A percentile compares a stretch with the other conserved stretches of the same genome.
phyloP scores from a whole-genome alignment of 2,797 vertebrate species.

The Anisognathus igniventris region DNA sequence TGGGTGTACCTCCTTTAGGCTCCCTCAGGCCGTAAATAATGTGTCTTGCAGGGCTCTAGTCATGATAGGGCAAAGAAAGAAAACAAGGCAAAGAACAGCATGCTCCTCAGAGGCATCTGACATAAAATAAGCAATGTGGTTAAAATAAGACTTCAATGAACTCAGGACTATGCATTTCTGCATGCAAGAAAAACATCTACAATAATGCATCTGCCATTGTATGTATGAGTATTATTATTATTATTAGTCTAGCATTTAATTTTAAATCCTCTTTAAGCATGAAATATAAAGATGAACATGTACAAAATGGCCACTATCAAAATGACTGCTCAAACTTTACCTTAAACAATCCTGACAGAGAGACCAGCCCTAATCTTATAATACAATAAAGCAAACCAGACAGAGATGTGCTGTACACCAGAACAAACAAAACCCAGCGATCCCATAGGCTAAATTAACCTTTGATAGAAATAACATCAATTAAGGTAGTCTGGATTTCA shows the following conservation, averaged over 20 bases:
- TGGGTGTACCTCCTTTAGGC: neutral
- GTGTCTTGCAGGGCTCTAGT: neutral
- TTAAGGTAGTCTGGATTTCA: neutral
- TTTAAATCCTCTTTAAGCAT: neutral
- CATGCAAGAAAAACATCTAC: neutral
- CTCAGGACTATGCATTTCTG: neutral
- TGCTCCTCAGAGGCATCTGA: neutral
- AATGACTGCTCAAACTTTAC: neutral
- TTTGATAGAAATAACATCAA: neutral
- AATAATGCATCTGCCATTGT: neutral
- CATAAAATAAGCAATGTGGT: neutral
- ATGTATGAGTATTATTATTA: neutral
- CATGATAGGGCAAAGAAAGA: neutral
- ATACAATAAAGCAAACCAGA: neutral
- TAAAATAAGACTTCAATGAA: neutral
- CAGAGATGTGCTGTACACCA: neutral
- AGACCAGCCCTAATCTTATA: neutral
- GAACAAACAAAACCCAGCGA: neutral
- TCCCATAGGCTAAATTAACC: neutral
- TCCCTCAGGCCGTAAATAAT: neutral
- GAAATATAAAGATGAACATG: neutral
- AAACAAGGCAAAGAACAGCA: neutral
- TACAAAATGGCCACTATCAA: neutral
- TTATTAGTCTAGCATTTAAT: neutral
- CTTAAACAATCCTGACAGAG: neutral